These are phyloP conservation scores for Ploceus nigricollis DNA, from an alignment of 2,113 vertebrate species.

Conservation along the genomic window DNA sequence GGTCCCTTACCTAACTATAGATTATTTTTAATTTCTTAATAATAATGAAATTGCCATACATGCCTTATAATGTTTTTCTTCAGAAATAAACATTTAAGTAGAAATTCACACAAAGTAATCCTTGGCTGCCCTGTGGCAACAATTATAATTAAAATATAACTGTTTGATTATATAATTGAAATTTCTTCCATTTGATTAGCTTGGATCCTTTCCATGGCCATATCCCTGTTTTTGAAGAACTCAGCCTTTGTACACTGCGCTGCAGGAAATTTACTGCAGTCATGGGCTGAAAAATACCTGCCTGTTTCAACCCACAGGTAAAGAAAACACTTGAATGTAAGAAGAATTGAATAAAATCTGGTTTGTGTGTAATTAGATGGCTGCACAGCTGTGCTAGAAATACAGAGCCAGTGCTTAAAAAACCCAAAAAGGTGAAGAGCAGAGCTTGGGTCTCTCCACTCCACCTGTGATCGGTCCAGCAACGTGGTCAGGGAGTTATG, in stretches of 20 bases:
- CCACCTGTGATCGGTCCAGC: accelerated
- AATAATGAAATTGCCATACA: slow-evolving; percentile 19
- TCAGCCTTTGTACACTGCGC: neutral
- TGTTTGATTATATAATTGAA: slow-evolving; percentile 63
- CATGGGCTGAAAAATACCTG: neutral
- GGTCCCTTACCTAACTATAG: slow-evolving; percentile 25
- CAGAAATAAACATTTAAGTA: slow-evolving; percentile 58
- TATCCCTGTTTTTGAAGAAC: neutral
- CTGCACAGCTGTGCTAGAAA: neutral
- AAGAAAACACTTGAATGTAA: neutral
- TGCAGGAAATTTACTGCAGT: neutral
- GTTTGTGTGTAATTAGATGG: neutral
- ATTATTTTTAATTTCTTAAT: slow-evolving; percentile 41
- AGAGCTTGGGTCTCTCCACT: neutral
- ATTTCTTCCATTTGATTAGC: slow-evolving; percentile 41
- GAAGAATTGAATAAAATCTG: neutral
- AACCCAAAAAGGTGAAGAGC: neutral
- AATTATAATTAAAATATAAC: slow-evolving; percentile 61
- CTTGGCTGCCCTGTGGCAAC: slow-evolving; percentile 37
- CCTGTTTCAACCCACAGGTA: neutral
- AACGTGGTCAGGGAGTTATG: accelerated
- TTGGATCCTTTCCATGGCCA: slow-evolving; percentile 28
- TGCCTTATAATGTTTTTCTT: slow-evolving; percentile 44
- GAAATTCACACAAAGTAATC: slow-evolving; percentile 17
- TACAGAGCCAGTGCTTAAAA: neutral